phyloP scores from a whole-genome alignment of 2,888 invertebrate genomes.

The Tipula confusa region DNA sequence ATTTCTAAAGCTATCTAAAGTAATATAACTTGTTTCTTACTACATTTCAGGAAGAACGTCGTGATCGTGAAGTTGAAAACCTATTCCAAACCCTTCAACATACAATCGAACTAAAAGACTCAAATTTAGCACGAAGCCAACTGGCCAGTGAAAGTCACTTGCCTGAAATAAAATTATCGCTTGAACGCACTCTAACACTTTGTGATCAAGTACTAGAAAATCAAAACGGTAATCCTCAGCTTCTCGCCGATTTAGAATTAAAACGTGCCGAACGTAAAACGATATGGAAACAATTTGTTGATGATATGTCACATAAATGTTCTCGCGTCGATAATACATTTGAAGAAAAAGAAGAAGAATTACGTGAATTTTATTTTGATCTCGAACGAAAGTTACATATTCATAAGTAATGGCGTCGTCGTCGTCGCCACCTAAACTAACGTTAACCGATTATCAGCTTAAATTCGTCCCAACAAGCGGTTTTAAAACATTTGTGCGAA shows the following conservation, averaged over 20 bases:
- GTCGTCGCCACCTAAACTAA: slow-evolving; percentile 20
- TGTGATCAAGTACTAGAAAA: slow-evolving; percentile 59
- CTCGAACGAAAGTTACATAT: slow-evolving; percentile 69
- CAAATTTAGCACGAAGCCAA: slow-evolving; percentile 64
- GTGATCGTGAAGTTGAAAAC: slow-evolving; percentile 73
- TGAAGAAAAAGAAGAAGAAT: slow-evolving; percentile 72
- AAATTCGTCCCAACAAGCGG: not conserved
- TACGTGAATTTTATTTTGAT: slow-evolving; percentile 68
- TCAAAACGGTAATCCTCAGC: slow-evolving; percentile 53
- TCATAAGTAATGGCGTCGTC: slow-evolving; percentile 43
- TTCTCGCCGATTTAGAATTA: slow-evolving; percentile 53
- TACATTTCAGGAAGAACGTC: slow-evolving; percentile 63
- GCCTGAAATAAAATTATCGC: slow-evolving; percentile 59
- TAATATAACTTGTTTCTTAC: slow-evolving; percentile 33
- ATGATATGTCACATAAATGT: slow-evolving; percentile 72
- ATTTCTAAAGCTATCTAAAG: slow-evolving; percentile 34
- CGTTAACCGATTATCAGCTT: not conserved
- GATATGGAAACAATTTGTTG: slow-evolving; percentile 72
- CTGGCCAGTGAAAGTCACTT: slow-evolving; percentile 58
- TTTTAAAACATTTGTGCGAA: not conserved
- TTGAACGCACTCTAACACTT: slow-evolving; percentile 61
- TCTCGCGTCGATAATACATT: slow-evolving; percentile 71
- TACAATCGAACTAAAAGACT: slow-evolving; percentile 71
- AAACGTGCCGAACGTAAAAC: slow-evolving; percentile 53
- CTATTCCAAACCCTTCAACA: slow-evolving; percentile 73